phyloP scores from a whole-genome alignment of 2,888 invertebrate genomes.

The Nesidiocoris tenuis region DNA sequence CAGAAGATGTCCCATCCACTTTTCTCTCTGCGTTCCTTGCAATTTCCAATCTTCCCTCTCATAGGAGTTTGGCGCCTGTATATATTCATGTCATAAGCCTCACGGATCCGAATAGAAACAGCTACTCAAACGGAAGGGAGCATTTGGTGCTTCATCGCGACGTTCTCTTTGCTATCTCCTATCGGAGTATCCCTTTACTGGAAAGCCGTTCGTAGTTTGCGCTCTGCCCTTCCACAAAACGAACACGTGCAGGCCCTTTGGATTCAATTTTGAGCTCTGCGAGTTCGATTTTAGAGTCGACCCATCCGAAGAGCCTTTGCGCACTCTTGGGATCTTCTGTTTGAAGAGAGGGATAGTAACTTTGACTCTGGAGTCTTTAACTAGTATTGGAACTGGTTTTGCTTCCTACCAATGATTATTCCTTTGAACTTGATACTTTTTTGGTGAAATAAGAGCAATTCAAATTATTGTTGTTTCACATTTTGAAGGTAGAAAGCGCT shows the following conservation, averaged over 20 bases:
- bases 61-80: constrained; percentile 25
- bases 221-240: constrained; percentile 10
- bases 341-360: too few relatives aligned
- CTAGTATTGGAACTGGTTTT: too few relatives aligned
- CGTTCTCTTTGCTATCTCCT: neutral
- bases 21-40: neutral
- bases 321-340: too few relatives aligned
- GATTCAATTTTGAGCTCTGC: constrained; percentile 29
- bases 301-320: neutral
- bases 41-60: neutral
- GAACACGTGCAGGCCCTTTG: constrained; percentile 25
- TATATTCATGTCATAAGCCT: constrained; percentile 37
- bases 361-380: too few relatives aligned
- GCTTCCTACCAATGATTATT: too few relatives aligned
- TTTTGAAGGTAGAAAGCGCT: too few relatives aligned
- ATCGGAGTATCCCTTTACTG: neutral
- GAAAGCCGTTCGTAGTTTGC: neutral
- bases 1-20: neutral
- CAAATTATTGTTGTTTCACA: too few relatives aligned
- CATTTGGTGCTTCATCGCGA: constrained; percentile 4
- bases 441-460: too few relatives aligned
- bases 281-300: constrained; percentile 13
- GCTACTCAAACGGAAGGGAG: constrained; percentile 21
- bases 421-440: too few relatives aligned
- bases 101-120: constrained; percentile 35